Conservation (phyloP, 2,797 vertebrate genomes). For the Rhinoraja longicauda region DNA sequence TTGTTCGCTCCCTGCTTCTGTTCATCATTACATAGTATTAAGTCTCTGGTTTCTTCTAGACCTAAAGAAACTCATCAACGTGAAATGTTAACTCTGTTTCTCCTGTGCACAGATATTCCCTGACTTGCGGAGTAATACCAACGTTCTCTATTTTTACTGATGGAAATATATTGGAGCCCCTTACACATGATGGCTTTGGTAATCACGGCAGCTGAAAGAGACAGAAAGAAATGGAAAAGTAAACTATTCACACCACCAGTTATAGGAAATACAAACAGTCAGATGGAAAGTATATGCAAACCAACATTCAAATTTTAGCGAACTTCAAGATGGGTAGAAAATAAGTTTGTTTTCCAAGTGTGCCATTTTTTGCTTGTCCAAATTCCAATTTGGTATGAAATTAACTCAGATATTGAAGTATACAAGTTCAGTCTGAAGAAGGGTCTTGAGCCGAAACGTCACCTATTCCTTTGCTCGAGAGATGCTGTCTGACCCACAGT, state of each 20-base stretch:
- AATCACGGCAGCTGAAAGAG: constrained; percentile 27
- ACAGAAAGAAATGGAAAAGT: constrained; percentile 9
- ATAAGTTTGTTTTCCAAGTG: background rate
- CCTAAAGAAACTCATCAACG: background rate
- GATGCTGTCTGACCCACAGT: no score
- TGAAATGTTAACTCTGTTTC: background rate
- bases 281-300: background rate
- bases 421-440: no score
- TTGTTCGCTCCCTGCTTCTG: no score
- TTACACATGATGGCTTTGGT: background rate
- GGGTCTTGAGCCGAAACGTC: no score
- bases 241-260: background rate
- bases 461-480: no score
- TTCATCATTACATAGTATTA: background rate
- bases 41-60: background rate
- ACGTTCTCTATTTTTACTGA: background rate
- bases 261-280: background rate
- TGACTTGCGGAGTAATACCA: background rate
- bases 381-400: background rate
- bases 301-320: background rate
- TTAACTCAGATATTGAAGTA: background rate
- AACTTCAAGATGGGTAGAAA: background rate
- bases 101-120: background rate
- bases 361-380: background rate
- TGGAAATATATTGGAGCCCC: background rate